Base-by-base conservation (phyloP, 2,888 invertebrate species). In the Caenorhabditis sp. region DNA sequence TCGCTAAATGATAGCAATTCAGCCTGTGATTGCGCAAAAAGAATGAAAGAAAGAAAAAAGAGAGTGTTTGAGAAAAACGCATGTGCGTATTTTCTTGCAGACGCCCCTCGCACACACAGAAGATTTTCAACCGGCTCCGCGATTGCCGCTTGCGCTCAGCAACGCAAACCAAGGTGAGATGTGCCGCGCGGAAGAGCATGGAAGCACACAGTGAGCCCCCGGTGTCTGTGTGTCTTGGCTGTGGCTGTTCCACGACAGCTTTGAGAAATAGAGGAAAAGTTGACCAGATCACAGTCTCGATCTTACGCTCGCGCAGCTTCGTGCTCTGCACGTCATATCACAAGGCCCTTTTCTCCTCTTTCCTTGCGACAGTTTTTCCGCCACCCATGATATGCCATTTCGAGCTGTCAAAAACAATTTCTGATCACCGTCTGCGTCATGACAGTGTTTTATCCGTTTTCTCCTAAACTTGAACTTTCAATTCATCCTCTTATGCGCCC, bases 381-480 rank as follows among this genome's bases (percentile, higher is more conserved):
- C 72, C 56, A 60, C 65, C 55, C 51, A 61, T 74, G 74, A 74
- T 74, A 74, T 76, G 76, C 60, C 67, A 67, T 76, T 67, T 60
- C 20, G 67, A 76, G 61, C 76, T 76, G 76, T 76, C 76, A 76
- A 76, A 67, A 67, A 76, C 76, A 76, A 76, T 76, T 67, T 26
- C 50, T 67, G 76, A 67, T 76, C 76, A 4, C 26, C 28, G 13
- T 40, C 40, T 40, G 11, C 40, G 40, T 40, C 40, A 40, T 35
- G 24, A 13, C 32, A 18, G 50, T 18, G 18, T 35, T 51, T 28
- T 56, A n/a, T n/a, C n/a, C 62, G 28, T 20, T 53, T 55, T 3
- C 20, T 13, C 13, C 51, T n/a, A 18, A 74, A 67, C 60, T 51
- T 74, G 65, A 67, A 74, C 65, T 74, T 67, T 64, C 50, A 28